Percentiles rank a stretch among this genome's conserved stretches.
Evolutionary conservation across 2,888 invertebrate species (phyloP).

Genomic region (Monochamus alternatus): DNA sequence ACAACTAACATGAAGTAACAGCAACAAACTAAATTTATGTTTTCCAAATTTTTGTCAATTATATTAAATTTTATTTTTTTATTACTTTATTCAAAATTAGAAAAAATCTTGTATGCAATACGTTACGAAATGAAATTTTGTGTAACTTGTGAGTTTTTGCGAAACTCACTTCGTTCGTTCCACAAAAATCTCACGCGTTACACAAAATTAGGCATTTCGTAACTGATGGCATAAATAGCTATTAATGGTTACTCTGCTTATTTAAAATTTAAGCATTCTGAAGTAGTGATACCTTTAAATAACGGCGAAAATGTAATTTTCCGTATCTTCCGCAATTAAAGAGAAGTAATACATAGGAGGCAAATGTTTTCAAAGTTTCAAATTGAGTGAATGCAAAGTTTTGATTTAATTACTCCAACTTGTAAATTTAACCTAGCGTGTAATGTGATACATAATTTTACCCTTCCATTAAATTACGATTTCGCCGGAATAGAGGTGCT

Average conservation of each 20-base stretch:
- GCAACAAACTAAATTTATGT: no score
- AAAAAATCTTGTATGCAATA: no score
- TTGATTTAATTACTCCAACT: slow-evolving; percentile 48
- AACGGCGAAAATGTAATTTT: slow-evolving; percentile 8
- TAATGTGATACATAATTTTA: slow-evolving; percentile 49
- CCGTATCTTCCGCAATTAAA: slow-evolving; percentile 23
- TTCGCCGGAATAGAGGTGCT: slow-evolving; percentile 40
- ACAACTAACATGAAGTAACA: no score
- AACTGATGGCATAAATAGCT: no score
- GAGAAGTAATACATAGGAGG: slow-evolving; percentile 32
- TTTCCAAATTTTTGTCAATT: no score
- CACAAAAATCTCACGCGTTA: no score
- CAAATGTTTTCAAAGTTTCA: slow-evolving; percentile 40
- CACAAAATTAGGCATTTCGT: no score
- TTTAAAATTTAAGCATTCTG: neutral
- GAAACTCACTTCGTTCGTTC: no score
- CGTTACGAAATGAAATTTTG: no score
- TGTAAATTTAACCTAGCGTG: slow-evolving; percentile 46
- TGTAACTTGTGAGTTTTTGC: no score
- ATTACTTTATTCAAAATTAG: no score
- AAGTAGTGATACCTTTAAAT: slow-evolving; percentile 12
- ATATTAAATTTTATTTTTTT: no score
- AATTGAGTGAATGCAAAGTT: slow-evolving; percentile 43
- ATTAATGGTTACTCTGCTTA: neutral
- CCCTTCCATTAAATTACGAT: slow-evolving; percentile 49